A percentile compares a stretch with the other conserved stretches of the same genome.
Conservation (phyloP, 1,140 invertebrate species). For the Campodea augens region DNA sequence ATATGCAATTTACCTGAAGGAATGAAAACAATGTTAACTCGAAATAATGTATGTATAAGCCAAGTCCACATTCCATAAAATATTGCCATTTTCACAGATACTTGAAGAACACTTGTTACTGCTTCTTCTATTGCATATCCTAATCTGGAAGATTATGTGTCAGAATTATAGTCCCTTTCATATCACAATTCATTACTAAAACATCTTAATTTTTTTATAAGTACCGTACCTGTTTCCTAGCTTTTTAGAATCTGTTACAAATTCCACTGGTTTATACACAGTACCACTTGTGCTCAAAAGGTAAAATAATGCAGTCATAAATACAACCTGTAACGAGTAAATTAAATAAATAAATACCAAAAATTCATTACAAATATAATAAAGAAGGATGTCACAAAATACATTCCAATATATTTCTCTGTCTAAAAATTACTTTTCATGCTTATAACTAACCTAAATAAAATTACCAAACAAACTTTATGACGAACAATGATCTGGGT, state of each 20-base stretch:
- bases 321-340: conserved; percentile 53
- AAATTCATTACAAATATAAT: conserved; percentile 1
- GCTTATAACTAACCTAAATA: too few relatives aligned
- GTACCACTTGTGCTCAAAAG: conserved; percentile 70
- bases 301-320: conserved; percentile 91
- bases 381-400: too few relatives aligned
- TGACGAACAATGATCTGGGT: too few relatives aligned
- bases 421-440: too few relatives aligned
- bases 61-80: conserved; percentile 98
- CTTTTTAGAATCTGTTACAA: conserved; percentile 54
- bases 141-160: conserved; percentile 28
- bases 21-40: conserved; percentile 84
- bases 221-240: conserved; percentile 29
- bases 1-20: conserved; percentile 47
- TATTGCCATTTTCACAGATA: conserved; percentile 87
- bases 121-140: conserved; percentile 55
- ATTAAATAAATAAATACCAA: conserved; percentile 12
- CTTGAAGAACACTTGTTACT: conserved; percentile 66
- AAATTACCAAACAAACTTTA: too few relatives aligned
- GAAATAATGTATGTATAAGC: conserved; percentile 89
- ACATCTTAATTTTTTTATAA: not conserved
- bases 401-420: too few relatives aligned
- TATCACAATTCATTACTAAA: conserved; percentile 1
- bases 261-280: conserved; percentile 77
- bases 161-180: not conserved